Base-by-base conservation (phyloP, 2,888 invertebrate genomes). In the Habroteleia sp. region DNA sequence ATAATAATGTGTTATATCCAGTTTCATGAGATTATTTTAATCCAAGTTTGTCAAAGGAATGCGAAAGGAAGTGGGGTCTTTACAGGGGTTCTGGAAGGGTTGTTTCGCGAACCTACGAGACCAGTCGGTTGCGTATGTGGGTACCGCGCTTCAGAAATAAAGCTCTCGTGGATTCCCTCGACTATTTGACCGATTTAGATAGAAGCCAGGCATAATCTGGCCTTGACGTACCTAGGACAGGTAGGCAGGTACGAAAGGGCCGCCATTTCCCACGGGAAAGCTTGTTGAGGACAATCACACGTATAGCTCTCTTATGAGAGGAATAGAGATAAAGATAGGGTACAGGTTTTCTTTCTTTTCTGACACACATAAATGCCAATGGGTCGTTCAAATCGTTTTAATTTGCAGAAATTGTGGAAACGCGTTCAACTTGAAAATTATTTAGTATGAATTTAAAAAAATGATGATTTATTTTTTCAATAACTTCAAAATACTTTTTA, bases 221-320 rank as follows among this genome's bases (percentile, higher is more conserved):
- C 68, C 74, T 74, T 68, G 62, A 46, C 54, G 62, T 74, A 33
- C 56, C 56, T 44, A 52, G 42, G 58, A 69, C 69, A 69, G 63
- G 69, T 74, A 69, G 58, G 52, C 54, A 56, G 54, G 58, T 65
- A 66, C 50, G 23, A 54, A 68, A 69, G 42, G 60, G 54, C 39
- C 25, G 16, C 79, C 83, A 82, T 83, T 87, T 86, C 85, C 83
- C 87, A 86, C 85, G 87, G 86, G 87, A 87, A 87, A 79, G 75
- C 62, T 66, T 46, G 41, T 50, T 79, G 80, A 80, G 77, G 79
- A 78, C 78, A 76, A 46, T 60, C 66, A 65, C 58, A 73, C 66
- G 66, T 65, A 39, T 63, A 27, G 17, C 42, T 41, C 33, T 41
- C 20, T 33, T 33, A 3, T 11, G 25, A 3, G 48, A 3, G 33